Evolutionary conservation across 2,797 vertebrate genomes (phyloP).

Genomic region (Threskiornis aethiopicus): DNA sequence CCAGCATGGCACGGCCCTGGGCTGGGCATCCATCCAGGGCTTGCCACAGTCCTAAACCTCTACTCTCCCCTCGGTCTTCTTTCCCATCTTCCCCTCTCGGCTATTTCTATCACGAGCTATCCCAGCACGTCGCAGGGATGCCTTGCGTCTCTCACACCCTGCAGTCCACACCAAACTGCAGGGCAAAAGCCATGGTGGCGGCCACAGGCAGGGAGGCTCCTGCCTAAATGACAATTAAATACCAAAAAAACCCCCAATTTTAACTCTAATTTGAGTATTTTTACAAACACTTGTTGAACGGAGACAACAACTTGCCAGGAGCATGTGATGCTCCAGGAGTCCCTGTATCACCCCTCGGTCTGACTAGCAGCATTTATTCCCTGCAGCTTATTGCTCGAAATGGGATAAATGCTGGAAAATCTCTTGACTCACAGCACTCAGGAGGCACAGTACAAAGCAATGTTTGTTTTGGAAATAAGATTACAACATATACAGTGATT

Average conservation of each 20-base stretch:
- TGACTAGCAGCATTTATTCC: slow-evolving; percentile 21
- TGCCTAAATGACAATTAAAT: slow-evolving; percentile 55
- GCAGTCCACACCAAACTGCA: background rate
- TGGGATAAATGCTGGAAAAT: background rate
- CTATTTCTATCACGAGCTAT: background rate
- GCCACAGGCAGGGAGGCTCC: background rate
- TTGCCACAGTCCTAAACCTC: background rate
- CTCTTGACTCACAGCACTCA: background rate
- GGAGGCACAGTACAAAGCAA: background rate
- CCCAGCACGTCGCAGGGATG: background rate
- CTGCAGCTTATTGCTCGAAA: background rate
- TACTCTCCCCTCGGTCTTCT: rapidly evolving
- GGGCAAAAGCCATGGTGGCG: background rate
- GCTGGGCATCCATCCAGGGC: background rate
- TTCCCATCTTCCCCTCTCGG: background rate
- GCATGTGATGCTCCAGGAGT: background rate
- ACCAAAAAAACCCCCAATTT: background rate
- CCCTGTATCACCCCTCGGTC: background rate
- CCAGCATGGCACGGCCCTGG: background rate
- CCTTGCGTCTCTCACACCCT: background rate
- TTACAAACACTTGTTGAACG: slow-evolving; percentile 45
- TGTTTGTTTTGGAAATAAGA: slow-evolving; percentile 69
- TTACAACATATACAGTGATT: slow-evolving; percentile 55
- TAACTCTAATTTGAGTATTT: slow-evolving; percentile 40
- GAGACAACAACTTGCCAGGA: slow-evolving; percentile 21